Evolutionary conservation across 2,888 invertebrate species (phyloP), one percentile per base, ranked within the genome.

Genomic region (Sialis lutaria): DNA sequence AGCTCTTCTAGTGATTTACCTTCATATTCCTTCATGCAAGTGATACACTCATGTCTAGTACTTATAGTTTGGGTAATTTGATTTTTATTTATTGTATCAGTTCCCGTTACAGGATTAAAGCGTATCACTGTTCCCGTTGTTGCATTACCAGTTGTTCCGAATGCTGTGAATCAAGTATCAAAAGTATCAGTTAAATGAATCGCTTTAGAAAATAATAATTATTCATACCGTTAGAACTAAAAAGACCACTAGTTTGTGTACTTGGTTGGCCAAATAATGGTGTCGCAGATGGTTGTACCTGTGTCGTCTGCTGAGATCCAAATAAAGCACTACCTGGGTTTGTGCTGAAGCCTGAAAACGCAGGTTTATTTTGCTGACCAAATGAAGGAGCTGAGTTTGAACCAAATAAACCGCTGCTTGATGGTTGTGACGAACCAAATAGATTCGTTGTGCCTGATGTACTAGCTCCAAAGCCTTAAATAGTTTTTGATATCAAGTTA

Each of bases 1-100:
- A 98, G 67, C 63, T 98, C 98, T 66, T 98, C 98, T 30, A 97
- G 65, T 0, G 91, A 91, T 64, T 97, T 98, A 44, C 63, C 66
- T 59, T 97, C 96, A 61, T 97, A 99, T 61, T 97, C 95, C 69
- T 95, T 93, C 98, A 98, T 98, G 49, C 91, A 91, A 1, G 93
- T 93, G 50, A 98, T 96, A 63, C 96, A 96, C 61, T 95, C 89
- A 61, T 95, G 92, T 56, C 90, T 82, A 0, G 95, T 97, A 56
- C 79, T 88, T 53, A 98, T 91, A 52, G 75, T 87, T 59, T 81
- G 82, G 3, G 85, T 78, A 3, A 79, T 74, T 0, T 92, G 91
- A 53, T 82, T 82, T 65, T 95, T 95, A 58, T 90, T 77, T 68
- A 95, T 81, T 0, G 91, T 86, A 59, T 98, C 98, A 0, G 83